Conservation (phyloP, 2,113 vertebrate species). For the Heliornis fulica region DNA sequence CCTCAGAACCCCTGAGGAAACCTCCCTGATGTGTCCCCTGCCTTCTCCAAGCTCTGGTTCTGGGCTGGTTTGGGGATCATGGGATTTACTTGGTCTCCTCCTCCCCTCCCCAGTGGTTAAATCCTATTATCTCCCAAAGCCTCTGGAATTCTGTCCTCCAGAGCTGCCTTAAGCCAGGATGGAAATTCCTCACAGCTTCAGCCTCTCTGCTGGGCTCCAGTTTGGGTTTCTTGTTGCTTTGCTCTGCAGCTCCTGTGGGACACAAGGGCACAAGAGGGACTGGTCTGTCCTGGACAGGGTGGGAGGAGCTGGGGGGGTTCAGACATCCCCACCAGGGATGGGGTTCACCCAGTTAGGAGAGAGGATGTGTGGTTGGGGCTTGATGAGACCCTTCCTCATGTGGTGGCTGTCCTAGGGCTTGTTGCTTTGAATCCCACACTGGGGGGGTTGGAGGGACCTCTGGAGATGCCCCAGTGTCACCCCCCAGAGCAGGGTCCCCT, state of each 20-base stretch:
- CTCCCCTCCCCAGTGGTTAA: background rate
- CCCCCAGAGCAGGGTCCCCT: too few species aligned
- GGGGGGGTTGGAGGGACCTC: too few species aligned
- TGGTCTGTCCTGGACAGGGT: background rate
- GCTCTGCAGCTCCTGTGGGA: background rate
- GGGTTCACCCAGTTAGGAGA: background rate
- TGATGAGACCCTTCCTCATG: rapidly evolving
- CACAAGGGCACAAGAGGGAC: too few species aligned
- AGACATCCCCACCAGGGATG: background rate
- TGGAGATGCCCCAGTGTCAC: too few species aligned
- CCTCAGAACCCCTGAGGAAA: rapidly evolving
- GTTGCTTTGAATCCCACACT: background rate
- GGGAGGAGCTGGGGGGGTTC: background rate
- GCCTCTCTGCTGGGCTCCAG: rapidly evolving
- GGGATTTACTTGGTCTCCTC: background rate
- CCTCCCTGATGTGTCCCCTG: rapidly evolving
- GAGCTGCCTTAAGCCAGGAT: background rate
- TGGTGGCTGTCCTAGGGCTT: too few species aligned
- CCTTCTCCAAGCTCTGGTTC: background rate
- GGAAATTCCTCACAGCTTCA: background rate
- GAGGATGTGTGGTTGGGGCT: background rate
- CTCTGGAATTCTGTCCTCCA: background rate
- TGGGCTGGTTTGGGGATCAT: background rate
- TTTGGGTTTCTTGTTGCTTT: background rate
- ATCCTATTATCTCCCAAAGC: slow-evolving; percentile 29